Conservation (phyloP, 2,888 invertebrate genomes). For the Diploptera punctata region DNA sequence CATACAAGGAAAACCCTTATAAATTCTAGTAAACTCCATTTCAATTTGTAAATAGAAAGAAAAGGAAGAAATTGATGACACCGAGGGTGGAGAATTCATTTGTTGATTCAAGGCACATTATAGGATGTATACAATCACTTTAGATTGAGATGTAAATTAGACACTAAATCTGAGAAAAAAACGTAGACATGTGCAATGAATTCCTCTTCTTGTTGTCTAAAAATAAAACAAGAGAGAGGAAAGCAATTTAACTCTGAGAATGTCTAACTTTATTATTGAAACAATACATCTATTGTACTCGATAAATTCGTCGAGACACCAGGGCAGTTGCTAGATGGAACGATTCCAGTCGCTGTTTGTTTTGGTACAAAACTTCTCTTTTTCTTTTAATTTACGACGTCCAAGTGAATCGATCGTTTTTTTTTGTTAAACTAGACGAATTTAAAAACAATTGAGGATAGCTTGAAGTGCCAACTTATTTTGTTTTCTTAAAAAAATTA, state of each 20-base stretch:
- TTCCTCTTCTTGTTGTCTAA: conserved; percentile 10
- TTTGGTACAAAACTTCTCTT: not conserved
- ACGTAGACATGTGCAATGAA: not conserved
- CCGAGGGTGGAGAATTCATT: too few species aligned
- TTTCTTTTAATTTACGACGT: conserved; percentile 22
- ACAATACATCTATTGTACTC: conserved; percentile 19
- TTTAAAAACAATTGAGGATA: too few species aligned
- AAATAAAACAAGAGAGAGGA: conserved; percentile 7
- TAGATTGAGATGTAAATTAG: conserved; percentile 7
- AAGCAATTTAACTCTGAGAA: conserved; percentile 12
- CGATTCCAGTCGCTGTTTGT: conserved; percentile 11
- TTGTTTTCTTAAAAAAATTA: too few species aligned
- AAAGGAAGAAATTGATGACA: too few species aligned
- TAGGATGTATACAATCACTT: not conserved
- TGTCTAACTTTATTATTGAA: conserved; percentile 24
- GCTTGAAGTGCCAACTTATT: too few species aligned
- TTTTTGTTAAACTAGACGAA: too few species aligned
- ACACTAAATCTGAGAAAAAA: not conserved
- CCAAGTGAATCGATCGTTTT: conserved; percentile 8
- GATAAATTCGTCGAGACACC: conserved; percentile 15
- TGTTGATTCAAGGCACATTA: too few species aligned
- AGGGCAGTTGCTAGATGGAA: not conserved
- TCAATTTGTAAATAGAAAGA: too few species aligned
- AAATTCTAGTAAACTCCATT: too few species aligned
- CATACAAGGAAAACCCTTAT: too few species aligned